These are phyloP conservation scores for Panthera uncia DNA, from an alignment of 2,113 vertebrate species.

Conservation along the genomic window DNA sequence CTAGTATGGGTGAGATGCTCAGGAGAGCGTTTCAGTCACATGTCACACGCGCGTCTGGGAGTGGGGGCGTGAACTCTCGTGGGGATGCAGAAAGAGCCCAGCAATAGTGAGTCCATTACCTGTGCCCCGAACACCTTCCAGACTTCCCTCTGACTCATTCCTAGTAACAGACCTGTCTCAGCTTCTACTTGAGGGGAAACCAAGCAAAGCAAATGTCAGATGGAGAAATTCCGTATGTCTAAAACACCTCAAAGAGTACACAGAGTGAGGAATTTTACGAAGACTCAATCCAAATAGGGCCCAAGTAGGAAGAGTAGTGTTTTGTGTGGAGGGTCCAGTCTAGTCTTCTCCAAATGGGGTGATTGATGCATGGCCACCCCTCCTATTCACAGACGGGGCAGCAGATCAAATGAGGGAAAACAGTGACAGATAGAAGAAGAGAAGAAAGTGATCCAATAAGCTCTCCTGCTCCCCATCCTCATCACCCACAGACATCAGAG, in stretches of 20 bases:
- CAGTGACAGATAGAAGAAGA: rapidly evolving
- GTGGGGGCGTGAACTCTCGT: rapidly evolving
- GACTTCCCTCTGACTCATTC: rapidly evolving
- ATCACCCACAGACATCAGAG: no score
- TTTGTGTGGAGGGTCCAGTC: background rate
- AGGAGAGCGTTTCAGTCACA: background rate
- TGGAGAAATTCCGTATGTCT: background rate
- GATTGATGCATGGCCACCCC: rapidly evolving
- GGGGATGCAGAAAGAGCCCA: rapidly evolving
- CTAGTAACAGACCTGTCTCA: background rate
- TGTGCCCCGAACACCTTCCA: rapidly evolving
- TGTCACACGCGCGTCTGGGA: rapidly evolving
- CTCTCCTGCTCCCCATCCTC: background rate
- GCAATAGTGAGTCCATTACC: rapidly evolving
- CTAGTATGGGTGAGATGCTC: background rate
- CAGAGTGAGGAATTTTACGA: background rate
- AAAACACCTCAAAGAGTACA: background rate
- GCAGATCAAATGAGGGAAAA: no score
- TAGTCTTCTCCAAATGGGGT: background rate
- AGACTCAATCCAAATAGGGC: background rate
- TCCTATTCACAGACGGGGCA: rapidly evolving
- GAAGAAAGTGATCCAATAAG: rapidly evolving
- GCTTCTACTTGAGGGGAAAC: background rate
- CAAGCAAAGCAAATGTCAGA: background rate
- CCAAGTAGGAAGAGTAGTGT: no score